phyloP scores from a whole-genome alignment of 2,113 vertebrate species.

The Cryptotis parvus region DNA sequence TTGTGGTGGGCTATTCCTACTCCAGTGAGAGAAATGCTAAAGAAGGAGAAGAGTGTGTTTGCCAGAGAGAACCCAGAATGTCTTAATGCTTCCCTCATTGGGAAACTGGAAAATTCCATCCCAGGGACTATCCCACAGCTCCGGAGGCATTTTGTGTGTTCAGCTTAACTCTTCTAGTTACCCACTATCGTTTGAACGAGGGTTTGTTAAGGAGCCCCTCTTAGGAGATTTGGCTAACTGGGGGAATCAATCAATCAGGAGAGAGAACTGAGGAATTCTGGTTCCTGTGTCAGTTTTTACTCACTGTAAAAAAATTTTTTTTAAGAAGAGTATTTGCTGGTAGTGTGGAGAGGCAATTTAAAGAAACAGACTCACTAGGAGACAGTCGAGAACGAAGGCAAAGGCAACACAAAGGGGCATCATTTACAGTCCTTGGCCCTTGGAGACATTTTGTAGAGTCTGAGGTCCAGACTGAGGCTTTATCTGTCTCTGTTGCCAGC shows the following conservation, averaged over 20 bases:
- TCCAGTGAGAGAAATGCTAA: neutral
- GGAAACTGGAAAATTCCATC: conserved; percentile 67
- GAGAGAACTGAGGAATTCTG: conserved; percentile 20
- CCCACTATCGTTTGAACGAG: neutral
- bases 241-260: neutral
- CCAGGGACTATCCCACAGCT: neutral
- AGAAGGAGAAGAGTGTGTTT: neutral
- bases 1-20: neutral
- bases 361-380: neutral
- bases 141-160: neutral
- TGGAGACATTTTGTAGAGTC: neutral
- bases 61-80: neutral
- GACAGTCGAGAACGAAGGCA: neutral
- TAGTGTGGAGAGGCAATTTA: conserved; percentile 56
- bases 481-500: too few species aligned
- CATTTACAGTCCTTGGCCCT: neutral
- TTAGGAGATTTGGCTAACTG: neutral
- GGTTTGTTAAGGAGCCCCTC: neutral
- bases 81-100: neutral
- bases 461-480: neutral
- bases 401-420: neutral
- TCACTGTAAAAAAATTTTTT: conserved; percentile 41
- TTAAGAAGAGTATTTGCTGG: neutral
- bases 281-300: conserved; percentile 39
- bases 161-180: neutral